Evolutionary conservation across 30 jellyfish, hydroid and myxozoan genomes (phyloP).

Genomic region (Hydractinia echinata): DNA sequence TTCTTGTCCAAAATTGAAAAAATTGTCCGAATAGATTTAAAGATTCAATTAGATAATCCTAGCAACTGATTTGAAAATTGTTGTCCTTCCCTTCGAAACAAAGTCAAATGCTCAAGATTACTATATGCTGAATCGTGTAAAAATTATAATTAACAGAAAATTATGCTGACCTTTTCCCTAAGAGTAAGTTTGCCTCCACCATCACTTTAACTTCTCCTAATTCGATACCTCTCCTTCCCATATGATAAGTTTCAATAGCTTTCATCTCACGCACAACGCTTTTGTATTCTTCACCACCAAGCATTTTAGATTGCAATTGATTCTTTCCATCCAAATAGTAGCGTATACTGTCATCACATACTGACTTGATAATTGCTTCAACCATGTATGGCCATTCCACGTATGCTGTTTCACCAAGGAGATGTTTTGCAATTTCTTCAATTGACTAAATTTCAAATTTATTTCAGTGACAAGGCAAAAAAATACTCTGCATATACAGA

Average conservation of each 20-base stretch:
- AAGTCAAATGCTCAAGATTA: no score
- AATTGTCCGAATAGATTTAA: no score
- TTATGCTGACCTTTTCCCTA: slow-evolving; percentile 55
- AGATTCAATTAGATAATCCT: no score
- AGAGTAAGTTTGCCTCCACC: slow-evolving; percentile 77
- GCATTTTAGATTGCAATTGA: slow-evolving; percentile 18
- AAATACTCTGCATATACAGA: not conserved
- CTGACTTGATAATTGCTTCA: slow-evolving; percentile 73
- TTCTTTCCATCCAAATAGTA: slow-evolving; percentile 18
- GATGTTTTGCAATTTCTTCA: slow-evolving; percentile 34
- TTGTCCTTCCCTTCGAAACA: no score
- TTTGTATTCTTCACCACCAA: slow-evolving; percentile 26
- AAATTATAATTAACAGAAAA: not conserved
- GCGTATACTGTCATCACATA: slow-evolving; percentile 17
- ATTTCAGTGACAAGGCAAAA: not conserved
- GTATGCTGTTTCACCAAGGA: slow-evolving; percentile 61
- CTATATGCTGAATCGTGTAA: no score
- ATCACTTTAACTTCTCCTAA: slow-evolving; percentile 63
- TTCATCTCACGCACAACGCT: slow-evolving; percentile 30
- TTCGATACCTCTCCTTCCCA: slow-evolving; percentile 67
- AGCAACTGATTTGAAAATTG: no score
- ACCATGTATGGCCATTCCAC: slow-evolving; percentile 97
- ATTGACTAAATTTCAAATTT: slow-evolving; percentile 25
- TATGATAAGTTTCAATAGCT: slow-evolving; percentile 25
- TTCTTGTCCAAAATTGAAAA: no score